Base-by-base conservation (phyloP, 2,888 invertebrate genomes). In the Sympetrum striolatum region DNA sequence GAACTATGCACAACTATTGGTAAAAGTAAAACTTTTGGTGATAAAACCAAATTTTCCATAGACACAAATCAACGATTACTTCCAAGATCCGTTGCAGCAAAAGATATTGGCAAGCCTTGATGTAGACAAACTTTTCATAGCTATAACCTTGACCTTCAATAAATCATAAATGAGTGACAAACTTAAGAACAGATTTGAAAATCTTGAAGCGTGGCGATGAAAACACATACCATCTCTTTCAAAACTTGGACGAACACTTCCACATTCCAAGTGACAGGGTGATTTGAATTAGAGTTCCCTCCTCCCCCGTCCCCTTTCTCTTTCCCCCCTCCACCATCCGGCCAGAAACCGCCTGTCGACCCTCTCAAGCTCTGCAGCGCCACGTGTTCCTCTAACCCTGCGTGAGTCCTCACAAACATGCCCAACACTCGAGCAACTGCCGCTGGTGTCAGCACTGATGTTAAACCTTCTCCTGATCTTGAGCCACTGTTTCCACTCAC, bases 241-340 rank as follows among this genome's bases (percentile, higher is more conserved):
- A 98, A 94, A n/a, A 98, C 96, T 93, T 98, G 97, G 79, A 98
- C 97, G 93, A 99, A 98, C 90, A 98, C 96, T 93, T 99, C 99
- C 18, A 98, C 96, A 93, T 98, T 98, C 99, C 99, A 99, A 5
- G 97, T 95, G 79, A 93, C 96, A 93, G 94, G 95, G 82, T 93
- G 93, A 35, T 91, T 58, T 91, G 91, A 35, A 91, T 82, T 90
- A 90, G 91, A 64, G 90, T 91, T 91, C 10, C 91, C 90, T 90
- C 91, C 80, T 91, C 92, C 86, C n/a, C 86, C 86, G 35, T 91
- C 90, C 4, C 90, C 82, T 31, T 91, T 92, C 53, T 91, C 92
- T 86, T 91, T 91, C 60, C 86, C 91, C n/a, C 35, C n/a, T 91
- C 91, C 91, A 37, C 90, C 90, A 64, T 92, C 92, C 12, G 92